Percentiles rank a stretch among this genome's conserved stretches.
Conservation (phyloP, 2,888 invertebrate genomes). For the Cryptocheilus praepositus region DNA sequence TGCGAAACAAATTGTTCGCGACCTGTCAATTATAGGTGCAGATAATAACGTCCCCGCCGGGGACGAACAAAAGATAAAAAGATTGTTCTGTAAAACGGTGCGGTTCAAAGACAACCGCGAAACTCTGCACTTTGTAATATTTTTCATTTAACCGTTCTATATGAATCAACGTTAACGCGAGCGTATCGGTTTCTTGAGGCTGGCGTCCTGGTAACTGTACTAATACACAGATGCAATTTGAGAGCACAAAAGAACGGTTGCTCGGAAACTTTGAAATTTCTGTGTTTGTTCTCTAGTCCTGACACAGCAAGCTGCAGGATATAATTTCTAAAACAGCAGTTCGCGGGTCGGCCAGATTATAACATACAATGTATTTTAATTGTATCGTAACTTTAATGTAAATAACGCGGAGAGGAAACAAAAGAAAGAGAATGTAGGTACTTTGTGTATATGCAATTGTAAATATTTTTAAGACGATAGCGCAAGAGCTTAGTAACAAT, state of each 20-base stretch:
- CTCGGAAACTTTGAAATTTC: background rate
- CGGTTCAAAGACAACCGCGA: conserved; percentile 9
- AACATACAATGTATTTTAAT: conserved; percentile 42
- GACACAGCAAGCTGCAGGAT: too few relatives aligned
- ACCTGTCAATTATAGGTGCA: conserved; percentile 50
- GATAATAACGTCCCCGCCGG: conserved; percentile 26
- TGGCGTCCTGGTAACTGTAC: background rate
- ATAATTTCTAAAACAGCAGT: background rate
- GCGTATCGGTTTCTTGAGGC: background rate
- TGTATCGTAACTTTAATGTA: conserved; percentile 49
- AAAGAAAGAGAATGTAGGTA: conserved; percentile 39
- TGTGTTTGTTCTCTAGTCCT: too few relatives aligned
- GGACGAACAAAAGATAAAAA: conserved; percentile 3
- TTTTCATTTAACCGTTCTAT: conserved; percentile 6
- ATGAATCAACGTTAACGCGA: background rate
- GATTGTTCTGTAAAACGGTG: conserved; percentile 14
- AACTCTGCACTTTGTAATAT: conserved; percentile 14
- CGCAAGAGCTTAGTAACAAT: conserved; percentile 54
- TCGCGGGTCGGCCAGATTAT: conserved; percentile 1
- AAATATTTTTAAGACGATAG: conserved; percentile 56
- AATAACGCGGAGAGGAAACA: conserved; percentile 40
- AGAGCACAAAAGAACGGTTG: too few relatives aligned
- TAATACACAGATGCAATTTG: too few relatives aligned
- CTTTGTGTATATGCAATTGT: conserved; percentile 58
- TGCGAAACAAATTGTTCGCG: conserved; percentile 39